A percentile compares a stretch with the other conserved stretches of the same genome.
These are phyloP conservation scores for Caenorhabditis briggsae DNA, from an alignment of 1,140 invertebrate genomes.

Conservation along the genomic window DNA sequence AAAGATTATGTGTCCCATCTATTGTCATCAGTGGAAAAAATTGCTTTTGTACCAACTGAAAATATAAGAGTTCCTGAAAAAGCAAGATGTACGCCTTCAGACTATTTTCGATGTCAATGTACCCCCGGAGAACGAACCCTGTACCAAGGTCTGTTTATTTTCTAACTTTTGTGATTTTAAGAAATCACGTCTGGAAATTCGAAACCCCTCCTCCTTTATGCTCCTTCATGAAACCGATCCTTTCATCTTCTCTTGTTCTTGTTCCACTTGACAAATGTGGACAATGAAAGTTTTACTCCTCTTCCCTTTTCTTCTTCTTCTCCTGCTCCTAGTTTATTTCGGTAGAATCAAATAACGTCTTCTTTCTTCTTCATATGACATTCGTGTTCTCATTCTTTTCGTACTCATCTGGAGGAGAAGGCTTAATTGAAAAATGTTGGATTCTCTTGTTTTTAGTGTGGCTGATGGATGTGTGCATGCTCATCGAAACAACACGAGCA, in stretches of 20 bases:
- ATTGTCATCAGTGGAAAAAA: too few species aligned
- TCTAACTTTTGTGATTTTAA: neutral
- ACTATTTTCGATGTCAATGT: too few species aligned
- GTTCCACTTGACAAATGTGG: neutral
- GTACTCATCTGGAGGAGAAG: too few species aligned
- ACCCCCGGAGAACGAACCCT: too few species aligned
- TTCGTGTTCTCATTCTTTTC: neutral
- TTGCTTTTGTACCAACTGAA: too few species aligned
- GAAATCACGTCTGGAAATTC: slow-evolving; percentile 42
- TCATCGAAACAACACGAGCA: slow-evolving; percentile 33
- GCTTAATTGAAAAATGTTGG: slow-evolving; percentile 30
- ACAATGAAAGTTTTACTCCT: neutral
- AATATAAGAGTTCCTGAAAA: too few species aligned
- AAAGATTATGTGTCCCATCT: too few species aligned
- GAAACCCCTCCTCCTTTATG: neutral
- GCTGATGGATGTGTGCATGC: neutral
- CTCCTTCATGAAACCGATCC: slow-evolving; percentile 36
- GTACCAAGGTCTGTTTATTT: neutral
- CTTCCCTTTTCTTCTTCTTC: neutral
- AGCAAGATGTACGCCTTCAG: too few species aligned
- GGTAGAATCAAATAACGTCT: slow-evolving; percentile 33
- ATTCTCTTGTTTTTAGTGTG: neutral
- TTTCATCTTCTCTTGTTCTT: slow-evolving; percentile 12
- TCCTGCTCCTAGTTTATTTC: neutral
- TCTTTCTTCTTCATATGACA: slow-evolving; percentile 12